A percentile compares a stretch with the other conserved stretches of the same genome.
These are phyloP conservation scores for Linyphia triangularis DNA, from an alignment of 2,888 invertebrate genomes.

Conservation along the genomic window DNA sequence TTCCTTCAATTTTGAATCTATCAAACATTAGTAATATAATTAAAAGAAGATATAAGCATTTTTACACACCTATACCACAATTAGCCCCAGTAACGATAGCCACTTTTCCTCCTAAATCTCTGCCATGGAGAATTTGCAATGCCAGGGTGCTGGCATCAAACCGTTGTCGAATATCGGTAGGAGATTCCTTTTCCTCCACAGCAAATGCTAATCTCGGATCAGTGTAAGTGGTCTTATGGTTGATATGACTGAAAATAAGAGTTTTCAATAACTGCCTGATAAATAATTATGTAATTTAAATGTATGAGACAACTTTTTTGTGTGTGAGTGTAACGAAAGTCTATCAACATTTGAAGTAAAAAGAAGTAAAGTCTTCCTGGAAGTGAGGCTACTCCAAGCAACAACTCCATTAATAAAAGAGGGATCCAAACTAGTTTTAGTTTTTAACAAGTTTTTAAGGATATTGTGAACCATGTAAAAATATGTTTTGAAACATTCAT, in stretches of 20 bases:
- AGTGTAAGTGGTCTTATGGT: conserved; percentile 89
- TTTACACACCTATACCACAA: conserved; percentile 87
- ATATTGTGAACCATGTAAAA: no score
- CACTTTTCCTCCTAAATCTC: conserved; percentile 90
- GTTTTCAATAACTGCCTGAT: neutral
- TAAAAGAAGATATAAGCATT: neutral
- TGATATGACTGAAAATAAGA: conserved; percentile 82
- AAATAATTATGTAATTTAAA: neutral
- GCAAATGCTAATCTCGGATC: conserved; percentile 96
- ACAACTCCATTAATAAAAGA: no score
- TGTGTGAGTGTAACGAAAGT: no score
- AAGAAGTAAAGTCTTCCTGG: no score
- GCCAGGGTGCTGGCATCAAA: conserved; percentile 93
- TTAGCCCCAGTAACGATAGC: conserved; percentile 95
- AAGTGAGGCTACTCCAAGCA: no score
- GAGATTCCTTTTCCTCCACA: conserved; percentile 87
- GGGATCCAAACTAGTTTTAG: no score
- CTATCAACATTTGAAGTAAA: no score
- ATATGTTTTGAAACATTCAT: no score
- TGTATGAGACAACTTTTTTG: neutral
- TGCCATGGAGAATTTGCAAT: conserved; percentile 90
- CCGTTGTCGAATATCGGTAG: conserved; percentile 84
- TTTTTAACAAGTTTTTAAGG: no score
- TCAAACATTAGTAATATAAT: neutral
- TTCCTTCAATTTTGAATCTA: neutral